A percentile compares a stretch with the other conserved stretches of the same genome.
Evolutionary conservation across 2,888 invertebrate species (phyloP).

Genomic region (Athripsodes cinereus): DNA sequence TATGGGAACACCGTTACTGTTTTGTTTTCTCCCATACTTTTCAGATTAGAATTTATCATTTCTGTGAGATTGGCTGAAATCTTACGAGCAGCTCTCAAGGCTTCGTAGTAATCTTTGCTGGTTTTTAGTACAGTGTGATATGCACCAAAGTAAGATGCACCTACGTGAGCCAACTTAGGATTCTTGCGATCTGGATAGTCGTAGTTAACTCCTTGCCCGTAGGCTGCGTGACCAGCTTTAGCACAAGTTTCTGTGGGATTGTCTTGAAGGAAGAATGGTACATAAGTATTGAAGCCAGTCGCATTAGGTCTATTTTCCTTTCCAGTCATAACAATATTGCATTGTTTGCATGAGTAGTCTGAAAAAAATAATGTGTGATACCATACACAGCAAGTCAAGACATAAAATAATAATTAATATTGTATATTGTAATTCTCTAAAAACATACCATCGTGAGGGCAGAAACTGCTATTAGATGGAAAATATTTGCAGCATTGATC

Average conservation of each 20-base stretch:
- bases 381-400: neutral
- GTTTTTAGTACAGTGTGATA: slow-evolving; percentile 91
- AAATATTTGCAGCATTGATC: slow-evolving; percentile 59
- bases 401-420: neutral
- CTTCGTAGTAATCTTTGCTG: slow-evolving; percentile 84
- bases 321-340: slow-evolving; percentile 41
- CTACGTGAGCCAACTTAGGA: slow-evolving; percentile 47
- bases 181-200: slow-evolving; percentile 34
- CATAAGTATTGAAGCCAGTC: slow-evolving; percentile 61
- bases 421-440: too few relatives aligned
- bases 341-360: slow-evolving; percentile 31
- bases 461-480: slow-evolving; percentile 53
- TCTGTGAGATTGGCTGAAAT: slow-evolving; percentile 79
- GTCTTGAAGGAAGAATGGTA: slow-evolving; percentile 78
- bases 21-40: slow-evolving; percentile 39
- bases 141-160: slow-evolving; percentile 86
- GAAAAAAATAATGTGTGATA: slow-evolving; percentile 27
- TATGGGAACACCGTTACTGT: slow-evolving; percentile 76
- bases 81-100: slow-evolving; percentile 73
- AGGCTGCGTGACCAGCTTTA: slow-evolving; percentile 83
- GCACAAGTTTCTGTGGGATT: slow-evolving; percentile 69
- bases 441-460: slow-evolving; percentile 54
- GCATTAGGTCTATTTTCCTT: slow-evolving; percentile 55
- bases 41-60: slow-evolving; percentile 59
- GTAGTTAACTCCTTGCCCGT: slow-evolving; percentile 66